Percentiles rank a stretch among this genome's conserved stretches.
phyloP scores from a whole-genome alignment of 2,113 vertebrate genomes.

The Tyrannus savana region DNA sequence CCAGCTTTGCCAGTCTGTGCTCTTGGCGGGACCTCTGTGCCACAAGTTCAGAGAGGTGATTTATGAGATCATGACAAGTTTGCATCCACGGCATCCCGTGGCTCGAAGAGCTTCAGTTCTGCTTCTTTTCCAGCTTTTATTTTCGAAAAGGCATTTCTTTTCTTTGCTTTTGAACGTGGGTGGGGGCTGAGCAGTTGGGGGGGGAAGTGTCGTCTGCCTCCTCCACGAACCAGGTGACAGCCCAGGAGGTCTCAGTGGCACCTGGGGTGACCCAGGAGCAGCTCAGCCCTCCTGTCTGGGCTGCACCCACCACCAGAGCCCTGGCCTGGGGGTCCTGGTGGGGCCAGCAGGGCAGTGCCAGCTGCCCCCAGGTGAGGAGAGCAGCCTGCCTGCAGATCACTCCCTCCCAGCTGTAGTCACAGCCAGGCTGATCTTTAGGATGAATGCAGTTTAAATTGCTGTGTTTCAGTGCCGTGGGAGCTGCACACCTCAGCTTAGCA shows the following conservation, averaged over 20 bases:
- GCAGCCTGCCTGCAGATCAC: not conserved
- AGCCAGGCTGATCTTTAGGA: constrained; percentile 35
- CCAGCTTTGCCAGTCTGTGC: not conserved
- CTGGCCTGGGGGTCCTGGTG: rapidly evolving
- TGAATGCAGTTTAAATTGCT: constrained; percentile 43
- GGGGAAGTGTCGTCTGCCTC: not conserved
- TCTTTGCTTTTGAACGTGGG: not conserved
- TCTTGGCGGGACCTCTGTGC: not conserved
- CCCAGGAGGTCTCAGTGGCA: rapidly evolving
- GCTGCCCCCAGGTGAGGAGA: not conserved
- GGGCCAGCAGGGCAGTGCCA: rapidly evolving
- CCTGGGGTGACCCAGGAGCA: not conserved
- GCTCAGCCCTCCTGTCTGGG: not conserved
- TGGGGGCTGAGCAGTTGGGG: not conserved
- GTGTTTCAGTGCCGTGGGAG: constrained; percentile 40
- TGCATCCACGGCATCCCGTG: rapidly evolving
- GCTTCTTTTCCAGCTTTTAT: not conserved
- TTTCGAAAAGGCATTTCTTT: not conserved
- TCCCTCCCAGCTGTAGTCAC: not conserved
- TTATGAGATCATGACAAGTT: not conserved
- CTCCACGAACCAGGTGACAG: not conserved
- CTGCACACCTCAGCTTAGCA: constrained; percentile 38
- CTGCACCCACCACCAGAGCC: not conserved
- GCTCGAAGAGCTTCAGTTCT: not conserved
- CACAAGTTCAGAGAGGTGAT: not conserved